A percentile compares a stretch with the other conserved stretches of the same genome.
phyloP scores from a whole-genome alignment of 2,113 vertebrate genomes.

The Esox niger region DNA sequence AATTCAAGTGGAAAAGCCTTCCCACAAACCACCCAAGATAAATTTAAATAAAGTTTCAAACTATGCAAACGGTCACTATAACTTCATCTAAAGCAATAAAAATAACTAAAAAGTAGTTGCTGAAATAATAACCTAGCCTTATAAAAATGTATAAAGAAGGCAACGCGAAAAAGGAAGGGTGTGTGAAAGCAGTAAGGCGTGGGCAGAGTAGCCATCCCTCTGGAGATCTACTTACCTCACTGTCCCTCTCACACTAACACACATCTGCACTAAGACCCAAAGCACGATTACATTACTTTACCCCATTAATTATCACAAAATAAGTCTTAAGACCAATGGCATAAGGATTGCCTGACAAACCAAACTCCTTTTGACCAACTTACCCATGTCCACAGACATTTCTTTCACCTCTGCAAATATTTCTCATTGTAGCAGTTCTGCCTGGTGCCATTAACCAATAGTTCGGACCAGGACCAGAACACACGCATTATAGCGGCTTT shows the following conservation, averaged over 20 bases:
- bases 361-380: too few relatives aligned
- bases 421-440: too few relatives aligned
- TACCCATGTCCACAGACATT: too few relatives aligned
- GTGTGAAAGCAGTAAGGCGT: not conserved
- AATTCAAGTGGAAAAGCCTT: conserved; percentile 11
- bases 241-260: not conserved
- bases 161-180: conserved; percentile 1
- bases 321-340: conserved; percentile 38
- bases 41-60: too few relatives aligned
- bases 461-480: too few relatives aligned
- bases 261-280: conserved; percentile 3
- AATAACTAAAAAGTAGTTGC: not conserved
- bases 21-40: too few relatives aligned
- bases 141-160: conserved; percentile 6
- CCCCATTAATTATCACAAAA: conserved; percentile 1
- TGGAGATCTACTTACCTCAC: not conserved
- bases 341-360: too few relatives aligned
- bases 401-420: too few relatives aligned
- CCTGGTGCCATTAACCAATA: too few relatives aligned
- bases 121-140: not conserved
- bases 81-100: conserved; percentile 12
- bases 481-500: too few relatives aligned
- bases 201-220: not conserved
- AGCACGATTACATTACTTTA: conserved; percentile 2
- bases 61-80: not conserved